Evolutionary conservation across 1,140 invertebrate genomes (phyloP).

Genomic region (Lepidurus couesii): DNA sequence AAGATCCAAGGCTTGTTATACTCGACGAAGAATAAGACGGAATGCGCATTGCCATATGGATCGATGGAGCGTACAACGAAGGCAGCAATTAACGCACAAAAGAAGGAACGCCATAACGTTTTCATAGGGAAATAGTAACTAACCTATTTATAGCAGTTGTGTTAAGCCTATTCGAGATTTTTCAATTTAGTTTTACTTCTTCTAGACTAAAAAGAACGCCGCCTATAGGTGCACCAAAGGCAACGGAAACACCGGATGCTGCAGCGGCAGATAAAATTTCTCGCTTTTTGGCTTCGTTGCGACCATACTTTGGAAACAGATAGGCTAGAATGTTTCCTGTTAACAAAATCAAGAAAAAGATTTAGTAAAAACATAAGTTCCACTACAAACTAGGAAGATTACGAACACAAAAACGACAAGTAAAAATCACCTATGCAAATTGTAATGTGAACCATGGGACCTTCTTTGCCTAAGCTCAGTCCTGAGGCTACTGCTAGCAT

Average conservation of each 20-base stretch:
- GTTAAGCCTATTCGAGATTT: background rate
- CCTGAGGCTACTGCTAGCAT: slow-evolving; percentile 92
- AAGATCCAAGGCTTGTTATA: slow-evolving; percentile 99
- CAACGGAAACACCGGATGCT: slow-evolving; percentile 98
- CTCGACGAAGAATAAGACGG: slow-evolving; percentile 96
- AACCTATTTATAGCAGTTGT: slow-evolving; percentile 56
- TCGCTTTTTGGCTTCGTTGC: slow-evolving; percentile 98
- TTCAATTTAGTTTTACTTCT: slow-evolving; percentile 61
- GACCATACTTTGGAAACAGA: slow-evolving; percentile 97
- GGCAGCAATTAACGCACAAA: slow-evolving; percentile 96
- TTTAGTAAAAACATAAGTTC: background rate
- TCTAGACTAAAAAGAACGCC: slow-evolving; percentile 96
- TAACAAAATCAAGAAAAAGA: background rate
- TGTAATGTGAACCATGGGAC: slow-evolving; percentile 98
- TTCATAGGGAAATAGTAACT: slow-evolving; percentile 99
- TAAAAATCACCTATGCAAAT: slow-evolving; percentile 50
- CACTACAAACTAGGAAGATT: background rate
- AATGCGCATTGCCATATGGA: slow-evolving; percentile 98
- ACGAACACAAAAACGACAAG: background rate
- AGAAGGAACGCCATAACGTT: slow-evolving; percentile 98
- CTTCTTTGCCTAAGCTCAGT: slow-evolving; percentile 95
- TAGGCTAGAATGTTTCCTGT: slow-evolving; percentile 91
- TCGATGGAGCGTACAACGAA: slow-evolving; percentile 96
- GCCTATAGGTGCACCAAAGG: slow-evolving; percentile 97
- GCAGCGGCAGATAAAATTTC: slow-evolving; percentile 98